Percentiles rank a stretch among this genome's conserved stretches.
Evolutionary conservation across 2,888 invertebrate genomes (phyloP).

Genomic region (Halictus quadricinctus): DNA sequence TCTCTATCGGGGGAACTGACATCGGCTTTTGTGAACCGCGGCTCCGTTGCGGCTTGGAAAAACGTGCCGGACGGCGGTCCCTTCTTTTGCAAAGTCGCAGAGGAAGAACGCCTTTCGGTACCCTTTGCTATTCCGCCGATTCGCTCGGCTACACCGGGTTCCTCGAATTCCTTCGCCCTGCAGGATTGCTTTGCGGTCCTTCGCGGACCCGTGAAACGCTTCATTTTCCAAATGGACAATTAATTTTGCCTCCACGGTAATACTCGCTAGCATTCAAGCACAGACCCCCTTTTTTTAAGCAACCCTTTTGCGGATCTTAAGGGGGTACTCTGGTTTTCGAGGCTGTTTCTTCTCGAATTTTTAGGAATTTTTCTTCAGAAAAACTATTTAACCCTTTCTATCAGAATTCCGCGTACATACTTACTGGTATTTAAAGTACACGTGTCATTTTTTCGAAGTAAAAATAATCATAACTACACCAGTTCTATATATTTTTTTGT

Average conservation of each 20-base stretch:
- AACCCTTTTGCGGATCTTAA: not conserved
- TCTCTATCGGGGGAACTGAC: slow-evolving; percentile 72
- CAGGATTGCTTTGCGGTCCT: slow-evolving; percentile 52
- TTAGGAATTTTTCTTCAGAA: not conserved
- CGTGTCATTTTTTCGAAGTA: not conserved
- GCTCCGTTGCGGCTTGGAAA: slow-evolving; percentile 63
- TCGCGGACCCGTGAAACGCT: slow-evolving; percentile 49
- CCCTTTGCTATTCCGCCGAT: slow-evolving; percentile 67
- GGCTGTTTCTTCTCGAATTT: not conserved
- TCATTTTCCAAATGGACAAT: slow-evolving; percentile 63
- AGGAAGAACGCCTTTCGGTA: slow-evolving; percentile 59
- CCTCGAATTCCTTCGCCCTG: slow-evolving; percentile 64
- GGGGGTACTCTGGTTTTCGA: not conserved
- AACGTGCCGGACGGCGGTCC: slow-evolving; percentile 66
- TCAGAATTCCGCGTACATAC: not conserved
- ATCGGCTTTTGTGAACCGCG: slow-evolving; percentile 70
- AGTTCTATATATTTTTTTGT: too few species aligned
- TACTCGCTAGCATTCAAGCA: not conserved
- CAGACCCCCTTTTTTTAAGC: not conserved
- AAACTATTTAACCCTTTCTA: not conserved
- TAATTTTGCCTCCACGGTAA: slow-evolving; percentile 47
- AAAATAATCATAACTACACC: too few species aligned
- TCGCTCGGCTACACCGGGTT: slow-evolving; percentile 55
- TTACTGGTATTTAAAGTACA: not conserved
- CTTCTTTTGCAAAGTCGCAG: slow-evolving; percentile 60